Evolutionary conservation across 2,113 vertebrate species (phyloP), one percentile per base, ranked within the genome.

Genomic region (Lucifuga dentata): DNA sequence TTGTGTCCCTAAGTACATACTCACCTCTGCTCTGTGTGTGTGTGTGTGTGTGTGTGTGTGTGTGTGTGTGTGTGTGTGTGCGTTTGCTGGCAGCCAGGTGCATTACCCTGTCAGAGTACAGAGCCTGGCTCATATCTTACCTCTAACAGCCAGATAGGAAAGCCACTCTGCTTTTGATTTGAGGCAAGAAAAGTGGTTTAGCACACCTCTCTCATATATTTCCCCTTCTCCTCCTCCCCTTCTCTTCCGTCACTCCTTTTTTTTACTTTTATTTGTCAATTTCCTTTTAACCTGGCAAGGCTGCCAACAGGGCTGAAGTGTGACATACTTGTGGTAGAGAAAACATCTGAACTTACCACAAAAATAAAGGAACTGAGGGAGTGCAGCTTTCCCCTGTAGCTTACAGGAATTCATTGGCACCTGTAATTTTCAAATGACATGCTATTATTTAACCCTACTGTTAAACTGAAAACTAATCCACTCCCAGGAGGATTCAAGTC

Each of bases 91-190:
- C 53, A 76, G 66, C 36, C 66, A 60, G 68, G 76, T 75, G 53
- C 75, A 85, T 86, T 85, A 82, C 60, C 57, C 78, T 81, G 78
- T 87, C 79, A 85, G 66, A 73, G 69, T 58, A 41, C 39, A 11
- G 52, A 72, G 81, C 63, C 48, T 36, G 62, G 56, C 68, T 87
- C 78, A 84, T 90, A 90, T 86, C 83, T 88, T 85, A 82, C 75
- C 48, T 81, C 50, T 81, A 84, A 84, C 73, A 68, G 66, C 86
- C 83, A 81, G 88, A 90, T 86, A 81, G 85, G 78, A 87, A 82
- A 86, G 88, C 83, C 76, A 77, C 88, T 87, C 76, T 58, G 67
- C 85, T 84, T 88, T 88, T 84, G 85, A 90, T 88, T 86, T 79
- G 62, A 85, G 60, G 75, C 10, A 32, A 79, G 80, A 84, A 82